Percentiles rank a stretch among this genome's conserved stretches.
phyloP scores from a whole-genome alignment of 1,140 invertebrate species.

The Heliothis subflexa region DNA sequence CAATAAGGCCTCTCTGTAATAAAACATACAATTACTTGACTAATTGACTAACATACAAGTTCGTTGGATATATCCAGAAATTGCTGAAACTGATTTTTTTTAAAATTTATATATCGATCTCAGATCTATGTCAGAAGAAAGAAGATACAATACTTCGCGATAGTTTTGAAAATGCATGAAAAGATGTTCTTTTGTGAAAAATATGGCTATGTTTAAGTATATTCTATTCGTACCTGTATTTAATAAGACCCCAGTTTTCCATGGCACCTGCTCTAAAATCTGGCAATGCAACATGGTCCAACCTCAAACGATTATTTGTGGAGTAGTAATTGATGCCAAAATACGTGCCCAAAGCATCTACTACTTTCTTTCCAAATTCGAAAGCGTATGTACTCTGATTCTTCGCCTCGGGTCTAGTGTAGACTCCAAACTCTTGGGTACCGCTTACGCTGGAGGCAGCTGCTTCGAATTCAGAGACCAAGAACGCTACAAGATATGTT shows the following conservation, averaged over 20 bases:
- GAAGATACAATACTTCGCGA: too few relatives aligned
- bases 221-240: conserved; percentile 80
- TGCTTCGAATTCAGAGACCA: conserved; percentile 86
- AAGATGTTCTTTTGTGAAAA: background rate
- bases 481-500: conserved; percentile 93
- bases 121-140: too few relatives aligned
- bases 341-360: conserved; percentile 74
- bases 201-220: background rate
- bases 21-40: too few relatives aligned
- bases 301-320: conserved; percentile 78
- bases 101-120: too few relatives aligned
- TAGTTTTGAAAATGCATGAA: too few relatives aligned
- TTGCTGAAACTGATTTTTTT: too few relatives aligned
- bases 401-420: conserved; percentile 90
- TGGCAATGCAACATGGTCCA: conserved; percentile 90
- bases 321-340: conserved; percentile 79
- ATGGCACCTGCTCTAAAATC: conserved; percentile 90
- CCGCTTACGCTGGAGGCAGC: conserved; percentile 53
- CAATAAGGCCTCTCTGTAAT: conserved; percentile 70
- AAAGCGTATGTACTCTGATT: conserved; percentile 86
- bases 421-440: conserved; percentile 88
- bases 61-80: too few relatives aligned
- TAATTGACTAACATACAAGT: too few relatives aligned
- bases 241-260: conserved; percentile 91
- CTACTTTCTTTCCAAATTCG: conserved; percentile 80